phyloP scores from a whole-genome alignment of 2,113 vertebrate species.

The Hyaena hyaena region DNA sequence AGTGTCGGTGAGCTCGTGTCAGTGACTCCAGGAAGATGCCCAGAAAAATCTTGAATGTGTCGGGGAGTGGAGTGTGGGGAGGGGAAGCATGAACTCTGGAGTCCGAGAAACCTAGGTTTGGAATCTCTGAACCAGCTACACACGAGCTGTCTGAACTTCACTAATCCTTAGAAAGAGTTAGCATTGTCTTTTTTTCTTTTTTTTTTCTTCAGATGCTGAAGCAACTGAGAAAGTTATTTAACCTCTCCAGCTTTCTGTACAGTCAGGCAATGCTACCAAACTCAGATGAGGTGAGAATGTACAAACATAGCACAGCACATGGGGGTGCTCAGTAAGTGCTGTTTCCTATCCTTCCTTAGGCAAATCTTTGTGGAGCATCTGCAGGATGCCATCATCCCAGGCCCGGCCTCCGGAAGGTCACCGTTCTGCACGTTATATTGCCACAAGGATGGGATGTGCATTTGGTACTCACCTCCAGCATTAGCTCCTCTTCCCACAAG shows the following conservation, averaged over 20 bases:
- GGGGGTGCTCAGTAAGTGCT: fast-evolving
- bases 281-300: not conserved
- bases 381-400: not conserved
- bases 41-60: not conserved
- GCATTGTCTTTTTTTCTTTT: not conserved
- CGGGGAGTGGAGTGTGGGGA: not conserved
- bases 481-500: not conserved
- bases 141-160: not conserved
- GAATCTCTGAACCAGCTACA: not conserved
- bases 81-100: not conserved
- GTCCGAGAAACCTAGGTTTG: not conserved
- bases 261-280: not conserved
- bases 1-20: not conserved
- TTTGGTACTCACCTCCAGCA: too few relatives aligned
- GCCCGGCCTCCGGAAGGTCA: not conserved
- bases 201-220: not conserved
- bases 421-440: not conserved
- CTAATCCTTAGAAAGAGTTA: not conserved
- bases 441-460: not conserved
- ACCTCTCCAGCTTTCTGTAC: not conserved
- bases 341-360: not conserved
- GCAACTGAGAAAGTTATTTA: not conserved
- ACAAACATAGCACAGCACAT: not conserved
- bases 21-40: not conserved
- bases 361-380: not conserved